Evolutionary conservation across 2,797 vertebrate genomes (phyloP).

Genomic region (Garrulus glandarius): DNA sequence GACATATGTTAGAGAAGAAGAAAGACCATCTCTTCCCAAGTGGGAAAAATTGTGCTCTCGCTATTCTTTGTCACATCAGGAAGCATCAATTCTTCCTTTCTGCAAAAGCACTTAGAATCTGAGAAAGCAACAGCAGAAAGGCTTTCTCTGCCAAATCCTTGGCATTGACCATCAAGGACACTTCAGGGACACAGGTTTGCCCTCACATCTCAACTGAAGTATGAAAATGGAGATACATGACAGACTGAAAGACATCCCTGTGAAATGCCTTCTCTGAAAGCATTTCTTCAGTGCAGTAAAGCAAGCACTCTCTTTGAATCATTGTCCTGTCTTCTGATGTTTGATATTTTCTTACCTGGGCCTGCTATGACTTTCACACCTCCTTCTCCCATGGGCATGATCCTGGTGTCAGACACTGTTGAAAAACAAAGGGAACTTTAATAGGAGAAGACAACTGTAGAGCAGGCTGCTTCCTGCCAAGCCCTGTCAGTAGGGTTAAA

Average conservation of each 20-base stretch:
- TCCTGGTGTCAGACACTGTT: constrained; percentile 74
- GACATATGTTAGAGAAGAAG: not conserved
- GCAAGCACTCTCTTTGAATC: not conserved
- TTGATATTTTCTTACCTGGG: constrained; percentile 56
- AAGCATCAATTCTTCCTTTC: not conserved
- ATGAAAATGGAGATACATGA: not conserved
- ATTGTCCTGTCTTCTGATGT: not conserved
- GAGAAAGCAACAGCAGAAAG: not conserved
- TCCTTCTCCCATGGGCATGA: constrained; percentile 71
- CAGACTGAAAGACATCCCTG: not conserved
- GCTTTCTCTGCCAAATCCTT: not conserved
- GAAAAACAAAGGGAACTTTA: constrained; percentile 34
- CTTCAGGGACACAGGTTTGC: not conserved
- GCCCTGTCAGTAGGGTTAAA: not conserved
- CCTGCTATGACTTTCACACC: constrained; percentile 73
- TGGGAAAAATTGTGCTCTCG: not conserved
- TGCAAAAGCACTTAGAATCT: not conserved
- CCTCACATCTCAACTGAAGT: not conserved
- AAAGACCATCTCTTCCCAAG: not conserved
- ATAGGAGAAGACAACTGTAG: not conserved
- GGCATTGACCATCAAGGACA: not conserved
- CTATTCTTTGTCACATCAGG: not conserved
- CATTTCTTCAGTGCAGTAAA: not conserved
- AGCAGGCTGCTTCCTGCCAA: not conserved
- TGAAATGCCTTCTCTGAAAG: not conserved